Conservation (phyloP, 2,113 vertebrate genomes). For the Neopipo cinnamomea region DNA sequence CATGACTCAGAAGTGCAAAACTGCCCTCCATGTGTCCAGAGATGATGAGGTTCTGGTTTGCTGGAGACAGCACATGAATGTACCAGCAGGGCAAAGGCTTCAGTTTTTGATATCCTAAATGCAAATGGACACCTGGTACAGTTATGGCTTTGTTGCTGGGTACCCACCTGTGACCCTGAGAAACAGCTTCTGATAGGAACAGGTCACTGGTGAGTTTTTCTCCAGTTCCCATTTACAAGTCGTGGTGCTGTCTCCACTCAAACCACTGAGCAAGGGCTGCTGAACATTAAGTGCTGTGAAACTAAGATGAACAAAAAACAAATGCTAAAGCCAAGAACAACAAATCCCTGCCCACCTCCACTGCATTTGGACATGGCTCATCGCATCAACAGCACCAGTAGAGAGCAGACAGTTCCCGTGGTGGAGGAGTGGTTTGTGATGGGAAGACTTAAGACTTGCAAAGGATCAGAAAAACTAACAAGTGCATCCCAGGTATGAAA, state of each 20-base stretch:
- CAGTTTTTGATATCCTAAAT: neutral
- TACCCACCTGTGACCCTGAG: conserved; percentile 17
- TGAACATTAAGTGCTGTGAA: neutral
- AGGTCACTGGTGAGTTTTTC: neutral
- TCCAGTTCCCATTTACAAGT: neutral
- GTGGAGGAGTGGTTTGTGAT: neutral
- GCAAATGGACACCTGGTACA: neutral
- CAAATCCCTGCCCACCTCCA: neutral
- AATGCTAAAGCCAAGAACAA: neutral
- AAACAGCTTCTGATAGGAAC: neutral
- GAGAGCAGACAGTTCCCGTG: neutral
- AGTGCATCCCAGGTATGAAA: neutral
- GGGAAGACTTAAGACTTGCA: conserved; percentile 40
- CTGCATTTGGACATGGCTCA: neutral
- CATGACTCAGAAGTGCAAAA: conserved; percentile 48
- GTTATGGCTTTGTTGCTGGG: conserved; percentile 68
- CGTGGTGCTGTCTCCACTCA: neutral
- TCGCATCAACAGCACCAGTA: neutral
- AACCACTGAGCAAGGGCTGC: neutral
- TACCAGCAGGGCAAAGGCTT: conserved; percentile 66
- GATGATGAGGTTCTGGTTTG: conserved; percentile 1
- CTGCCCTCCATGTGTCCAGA: conserved; percentile 42
- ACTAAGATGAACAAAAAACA: neutral
- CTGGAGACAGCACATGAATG: neutral
- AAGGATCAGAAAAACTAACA: conserved; percentile 9